Evolutionary conservation across 53 echinoderm and acorn worm species (phyloP), one percentile per base, ranked within the genome.

Genomic region (Pentamera pediparva): DNA sequence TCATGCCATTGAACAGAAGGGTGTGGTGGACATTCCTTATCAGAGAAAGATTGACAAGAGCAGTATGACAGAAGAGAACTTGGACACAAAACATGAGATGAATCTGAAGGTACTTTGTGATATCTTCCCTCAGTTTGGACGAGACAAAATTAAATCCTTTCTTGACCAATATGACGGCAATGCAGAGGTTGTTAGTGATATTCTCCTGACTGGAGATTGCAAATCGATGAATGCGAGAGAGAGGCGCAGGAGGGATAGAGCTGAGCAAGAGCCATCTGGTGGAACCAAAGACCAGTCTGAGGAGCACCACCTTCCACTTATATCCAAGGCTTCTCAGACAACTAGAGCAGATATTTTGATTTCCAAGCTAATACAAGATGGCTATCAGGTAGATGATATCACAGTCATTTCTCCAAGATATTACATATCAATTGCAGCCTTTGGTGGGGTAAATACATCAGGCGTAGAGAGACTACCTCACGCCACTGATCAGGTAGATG

Each of bases 11-110:
- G n/a, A n/a, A n/a, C n/a, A n/a, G n/a, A n/a, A n/a, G n/a, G 54
- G 54, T 2, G 30, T 21, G 4, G 43, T 20, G 15, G 39, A 21
- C 28, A 83, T 91, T 67, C 88, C 87, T 37, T 19, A 48, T 7
- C 56, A 76, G 3, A 35, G 72, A 5, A 91, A 64, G 53, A 81
- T 91, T 35, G 80, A 98, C 77, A 80, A 98, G 35, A 79, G 98
- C 38, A 81, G 92, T 54, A 98, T 91, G 89, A 98, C 90, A 22
- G 87, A 84, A 32, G 81, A 74, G 18, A 24, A 33, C 4, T 13
- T 33, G 17, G 53, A 58, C 3, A 70, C 56, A 0, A 36, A 43
- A 8, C 25, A 15, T 13, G 69, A 76, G 15, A 31, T 45, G 2
- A 77, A 71, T 56, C 22, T 82, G 1, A 41, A 51, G 2, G 58